Evolutionary conservation across 2,113 vertebrate genomes (phyloP).

Genomic region (Strix uralensis): DNA sequence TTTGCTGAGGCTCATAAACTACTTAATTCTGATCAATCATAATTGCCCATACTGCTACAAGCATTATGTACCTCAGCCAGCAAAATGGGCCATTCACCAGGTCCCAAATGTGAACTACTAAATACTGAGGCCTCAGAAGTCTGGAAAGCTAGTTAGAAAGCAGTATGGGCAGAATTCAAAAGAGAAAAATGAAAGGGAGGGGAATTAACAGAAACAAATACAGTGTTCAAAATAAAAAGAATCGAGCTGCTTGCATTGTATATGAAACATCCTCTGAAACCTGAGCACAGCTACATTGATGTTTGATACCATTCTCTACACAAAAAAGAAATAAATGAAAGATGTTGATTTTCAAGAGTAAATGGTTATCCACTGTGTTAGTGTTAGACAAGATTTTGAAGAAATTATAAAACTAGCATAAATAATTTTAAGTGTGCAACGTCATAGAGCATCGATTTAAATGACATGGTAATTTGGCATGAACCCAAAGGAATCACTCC

Average conservation of each 20-base stretch:
- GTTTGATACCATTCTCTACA: not conserved
- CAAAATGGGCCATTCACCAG: not conserved
- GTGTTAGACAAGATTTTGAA: slow-evolving; percentile 57
- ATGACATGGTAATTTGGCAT: slow-evolving; percentile 63
- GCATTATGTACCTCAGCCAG: not conserved
- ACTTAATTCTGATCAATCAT: not conserved
- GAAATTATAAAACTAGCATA: slow-evolving; percentile 57
- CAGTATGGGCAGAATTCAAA: not conserved
- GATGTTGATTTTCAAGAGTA: slow-evolving; percentile 40
- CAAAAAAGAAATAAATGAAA: slow-evolving; percentile 58
- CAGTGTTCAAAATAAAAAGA: slow-evolving; percentile 35
- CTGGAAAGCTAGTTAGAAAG: not conserved
- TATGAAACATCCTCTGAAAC: slow-evolving; percentile 37
- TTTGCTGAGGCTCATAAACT: not conserved
- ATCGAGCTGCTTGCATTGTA: slow-evolving; percentile 7
- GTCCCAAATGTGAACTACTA: not conserved
- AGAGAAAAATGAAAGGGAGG: not conserved
- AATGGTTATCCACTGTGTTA: slow-evolving; percentile 50
- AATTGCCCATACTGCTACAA: not conserved
- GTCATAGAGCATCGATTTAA: slow-evolving; percentile 56
- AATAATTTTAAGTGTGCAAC: slow-evolving; percentile 67
- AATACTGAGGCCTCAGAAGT: not conserved
- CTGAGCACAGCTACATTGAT: not conserved
- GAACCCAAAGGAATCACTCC: slow-evolving; percentile 42
- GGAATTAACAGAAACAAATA: slow-evolving; percentile 35